Conservation (phyloP, 2,888 invertebrate species). For the Caenorhabditis becei region DNA sequence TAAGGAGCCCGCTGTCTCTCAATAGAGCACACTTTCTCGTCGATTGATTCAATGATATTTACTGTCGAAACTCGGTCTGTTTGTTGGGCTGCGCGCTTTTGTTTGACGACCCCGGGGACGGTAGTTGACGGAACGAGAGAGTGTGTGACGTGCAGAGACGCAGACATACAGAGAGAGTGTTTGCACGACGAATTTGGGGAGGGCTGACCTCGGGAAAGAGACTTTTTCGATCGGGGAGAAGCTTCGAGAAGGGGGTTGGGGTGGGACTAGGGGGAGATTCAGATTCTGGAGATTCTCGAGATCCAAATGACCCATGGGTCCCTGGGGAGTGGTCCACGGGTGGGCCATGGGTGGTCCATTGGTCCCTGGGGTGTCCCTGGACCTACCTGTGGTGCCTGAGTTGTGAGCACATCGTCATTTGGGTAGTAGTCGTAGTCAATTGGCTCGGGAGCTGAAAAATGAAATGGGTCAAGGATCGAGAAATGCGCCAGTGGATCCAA, state of each 20-base stretch:
- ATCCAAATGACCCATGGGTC: no score
- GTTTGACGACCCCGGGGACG: no score
- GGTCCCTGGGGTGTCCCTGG: no score
- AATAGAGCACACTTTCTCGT: background rate
- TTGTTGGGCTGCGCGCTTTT: background rate
- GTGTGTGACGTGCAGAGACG: constrained; percentile 13
- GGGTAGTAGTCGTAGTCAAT: constrained; percentile 48
- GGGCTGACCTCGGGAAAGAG: constrained; percentile 1
- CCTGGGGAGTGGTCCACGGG: no score
- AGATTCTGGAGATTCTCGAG: no score
- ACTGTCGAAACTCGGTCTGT: constrained; percentile 1
- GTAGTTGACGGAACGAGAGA: background rate
- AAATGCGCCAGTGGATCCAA: no score
- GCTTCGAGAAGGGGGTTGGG: no score
- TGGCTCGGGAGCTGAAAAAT: constrained; percentile 23
- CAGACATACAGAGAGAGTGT: background rate
- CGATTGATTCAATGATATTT: background rate
- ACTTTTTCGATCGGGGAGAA: no score
- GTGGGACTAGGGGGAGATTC: no score
- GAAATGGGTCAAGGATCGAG: no score
- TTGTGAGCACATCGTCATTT: constrained; percentile 9
- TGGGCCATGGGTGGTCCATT: no score
- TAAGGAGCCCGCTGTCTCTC: background rate
- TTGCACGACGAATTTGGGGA: constrained; percentile 9
- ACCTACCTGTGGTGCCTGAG: constrained; percentile 26